Percentiles rank a stretch among this genome's conserved stretches.
Conservation (phyloP, 2,797 vertebrate species). For the Hydrocynus forskahlii region DNA sequence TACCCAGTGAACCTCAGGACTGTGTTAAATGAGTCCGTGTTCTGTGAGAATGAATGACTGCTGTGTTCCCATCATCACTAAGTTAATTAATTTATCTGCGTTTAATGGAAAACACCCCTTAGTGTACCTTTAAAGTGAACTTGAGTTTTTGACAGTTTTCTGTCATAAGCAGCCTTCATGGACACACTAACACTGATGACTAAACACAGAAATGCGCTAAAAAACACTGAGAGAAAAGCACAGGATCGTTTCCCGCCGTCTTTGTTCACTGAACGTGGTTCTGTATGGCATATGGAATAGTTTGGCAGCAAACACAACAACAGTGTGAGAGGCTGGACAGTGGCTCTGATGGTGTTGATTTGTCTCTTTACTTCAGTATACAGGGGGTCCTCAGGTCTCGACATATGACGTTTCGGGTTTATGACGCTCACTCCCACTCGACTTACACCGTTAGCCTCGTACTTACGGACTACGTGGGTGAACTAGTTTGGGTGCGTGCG, state of each 20-base stretch:
- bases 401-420: too few species aligned
- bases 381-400: too few species aligned
- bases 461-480: too few species aligned
- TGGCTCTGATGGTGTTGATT: not conserved
- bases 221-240: conserved; percentile 33
- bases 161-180: conserved; percentile 51
- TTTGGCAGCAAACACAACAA: conserved; percentile 56
- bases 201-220: conserved; percentile 46
- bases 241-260: conserved; percentile 38
- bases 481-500: too few species aligned
- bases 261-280: conserved; percentile 50
- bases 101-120: conserved; percentile 1
- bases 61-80: not conserved
- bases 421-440: too few species aligned
- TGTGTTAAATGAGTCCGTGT: not conserved
- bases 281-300: conserved; percentile 54
- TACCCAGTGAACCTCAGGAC: not conserved
- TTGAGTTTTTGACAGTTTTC: conserved; percentile 66
- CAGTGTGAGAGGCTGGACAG: not conserved
- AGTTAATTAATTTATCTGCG: not conserved
- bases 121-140: conserved; percentile 37
- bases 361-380: not conserved
- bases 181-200: conserved; percentile 40
- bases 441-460: too few species aligned
- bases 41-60: not conserved